These are phyloP conservation scores for Phoebastria nigripes DNA, from an alignment of 2,797 vertebrate species.

Conservation along the genomic window DNA sequence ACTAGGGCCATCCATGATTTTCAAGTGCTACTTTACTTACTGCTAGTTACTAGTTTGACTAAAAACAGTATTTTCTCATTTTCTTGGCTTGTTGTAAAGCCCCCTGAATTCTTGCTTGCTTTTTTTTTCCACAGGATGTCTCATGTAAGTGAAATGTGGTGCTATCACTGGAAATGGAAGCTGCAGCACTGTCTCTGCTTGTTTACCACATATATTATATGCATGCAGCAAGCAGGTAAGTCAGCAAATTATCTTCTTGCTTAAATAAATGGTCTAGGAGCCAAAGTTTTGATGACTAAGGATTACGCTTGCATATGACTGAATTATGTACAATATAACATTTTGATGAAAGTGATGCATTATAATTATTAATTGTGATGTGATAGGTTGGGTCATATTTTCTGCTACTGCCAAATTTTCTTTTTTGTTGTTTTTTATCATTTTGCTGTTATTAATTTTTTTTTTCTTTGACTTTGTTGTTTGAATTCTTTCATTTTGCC, in stretches of 20 bases:
- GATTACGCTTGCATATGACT: background rate
- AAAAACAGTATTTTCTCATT: background rate
- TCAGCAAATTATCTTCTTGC: background rate
- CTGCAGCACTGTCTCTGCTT: constrained; percentile 66
- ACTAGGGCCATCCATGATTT: background rate
- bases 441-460: background rate
- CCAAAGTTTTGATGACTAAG: background rate
- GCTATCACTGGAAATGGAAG: constrained; percentile 81
- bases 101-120: constrained; percentile 8
- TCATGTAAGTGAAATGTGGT: constrained; percentile 73
- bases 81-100: background rate
- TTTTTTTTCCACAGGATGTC: constrained; percentile 75
- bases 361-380: background rate
- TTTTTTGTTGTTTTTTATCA: background rate
- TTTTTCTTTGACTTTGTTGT: background rate
- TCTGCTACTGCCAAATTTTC: background rate
- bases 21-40: background rate
- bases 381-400: background rate
- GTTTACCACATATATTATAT: constrained; percentile 55
- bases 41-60: background rate
- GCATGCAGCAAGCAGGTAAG: constrained; percentile 76
- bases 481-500: background rate
- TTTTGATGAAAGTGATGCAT: background rate
- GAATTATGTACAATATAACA: background rate
- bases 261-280: background rate